Conservation (phyloP, 2,113 vertebrate genomes). For the Stigmatopora nigra region DNA sequence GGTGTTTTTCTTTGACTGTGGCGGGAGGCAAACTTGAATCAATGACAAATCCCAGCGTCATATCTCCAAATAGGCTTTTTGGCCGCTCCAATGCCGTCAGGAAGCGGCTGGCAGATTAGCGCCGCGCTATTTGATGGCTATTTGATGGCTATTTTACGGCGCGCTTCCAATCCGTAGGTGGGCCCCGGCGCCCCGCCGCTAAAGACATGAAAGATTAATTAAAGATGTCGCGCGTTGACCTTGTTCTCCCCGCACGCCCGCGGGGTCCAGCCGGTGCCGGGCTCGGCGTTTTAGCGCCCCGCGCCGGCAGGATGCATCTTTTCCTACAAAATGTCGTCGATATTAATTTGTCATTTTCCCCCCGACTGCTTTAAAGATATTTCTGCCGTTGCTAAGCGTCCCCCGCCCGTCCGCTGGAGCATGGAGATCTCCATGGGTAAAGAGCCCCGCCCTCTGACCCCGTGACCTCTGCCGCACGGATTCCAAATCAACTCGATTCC, state of each 20-base stretch:
- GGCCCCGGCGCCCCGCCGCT: slow-evolving; percentile 27
- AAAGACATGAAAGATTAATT: slow-evolving; percentile 56
- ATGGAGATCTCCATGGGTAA: no score
- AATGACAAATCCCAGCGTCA: slow-evolving; percentile 12
- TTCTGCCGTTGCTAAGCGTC: no score
- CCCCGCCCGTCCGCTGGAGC: no score
- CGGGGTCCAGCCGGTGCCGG: slow-evolving; percentile 1
- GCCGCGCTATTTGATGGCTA: no score
- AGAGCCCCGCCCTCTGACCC: neutral
- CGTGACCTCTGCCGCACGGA: neutral
- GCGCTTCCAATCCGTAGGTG: neutral
- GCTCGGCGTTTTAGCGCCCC: slow-evolving; percentile 60
- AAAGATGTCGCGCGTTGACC: slow-evolving; percentile 44
- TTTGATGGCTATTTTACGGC: slow-evolving; percentile 26
- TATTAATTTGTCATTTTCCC: no score
- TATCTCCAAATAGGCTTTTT: neutral
- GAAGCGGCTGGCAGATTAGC: slow-evolving; percentile 19
- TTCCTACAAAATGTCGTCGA: no score
- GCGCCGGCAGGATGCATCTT: slow-evolving; percentile 44
- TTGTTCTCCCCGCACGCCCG: slow-evolving; percentile 25
- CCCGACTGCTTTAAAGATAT: no score
- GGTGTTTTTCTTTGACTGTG: neutral
- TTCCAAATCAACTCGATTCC: neutral
- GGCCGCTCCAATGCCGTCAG: slow-evolving; percentile 11
- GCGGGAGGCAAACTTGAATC: slow-evolving; percentile 3